Percentiles rank a stretch among this genome's conserved stretches.
Conservation (phyloP, 2,797 vertebrate species). For the Hypotaenidia philippensis region DNA sequence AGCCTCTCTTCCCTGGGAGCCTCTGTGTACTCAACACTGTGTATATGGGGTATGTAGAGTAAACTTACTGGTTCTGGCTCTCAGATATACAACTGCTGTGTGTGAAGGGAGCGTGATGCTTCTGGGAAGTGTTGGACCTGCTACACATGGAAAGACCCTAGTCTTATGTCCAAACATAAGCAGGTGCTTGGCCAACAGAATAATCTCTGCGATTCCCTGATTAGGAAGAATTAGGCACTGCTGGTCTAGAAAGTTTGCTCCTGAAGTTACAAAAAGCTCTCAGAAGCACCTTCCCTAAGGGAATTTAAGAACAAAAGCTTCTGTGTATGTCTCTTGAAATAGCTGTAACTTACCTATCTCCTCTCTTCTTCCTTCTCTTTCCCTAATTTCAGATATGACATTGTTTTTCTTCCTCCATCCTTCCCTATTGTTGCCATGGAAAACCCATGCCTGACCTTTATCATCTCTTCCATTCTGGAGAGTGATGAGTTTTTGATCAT, state of each 20-base stretch:
- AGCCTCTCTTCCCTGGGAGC: not conserved
- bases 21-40: not conserved
- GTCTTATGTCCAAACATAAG: fast-evolving
- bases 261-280: not conserved
- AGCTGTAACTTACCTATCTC: not conserved
- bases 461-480: constrained; percentile 97
- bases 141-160: not conserved
- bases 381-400: constrained; percentile 88
- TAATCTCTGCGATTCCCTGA: not conserved
- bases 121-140: not conserved
- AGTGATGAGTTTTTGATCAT: constrained; percentile 95
- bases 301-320: not conserved
- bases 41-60: not conserved
- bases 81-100: not conserved
- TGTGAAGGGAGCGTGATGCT: not conserved
- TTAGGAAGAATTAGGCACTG: not conserved
- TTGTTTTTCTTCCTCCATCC: constrained; percentile 96
- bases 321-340: not conserved
- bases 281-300: not conserved
- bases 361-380: not conserved
- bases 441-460: constrained; percentile 97
- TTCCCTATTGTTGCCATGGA: constrained; percentile 99
- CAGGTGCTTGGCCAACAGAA: not conserved
- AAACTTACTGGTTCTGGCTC: not conserved
- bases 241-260: not conserved